phyloP scores from a whole-genome alignment of 1,140 invertebrate genomes.

The Neoseiulus cucumeris region DNA sequence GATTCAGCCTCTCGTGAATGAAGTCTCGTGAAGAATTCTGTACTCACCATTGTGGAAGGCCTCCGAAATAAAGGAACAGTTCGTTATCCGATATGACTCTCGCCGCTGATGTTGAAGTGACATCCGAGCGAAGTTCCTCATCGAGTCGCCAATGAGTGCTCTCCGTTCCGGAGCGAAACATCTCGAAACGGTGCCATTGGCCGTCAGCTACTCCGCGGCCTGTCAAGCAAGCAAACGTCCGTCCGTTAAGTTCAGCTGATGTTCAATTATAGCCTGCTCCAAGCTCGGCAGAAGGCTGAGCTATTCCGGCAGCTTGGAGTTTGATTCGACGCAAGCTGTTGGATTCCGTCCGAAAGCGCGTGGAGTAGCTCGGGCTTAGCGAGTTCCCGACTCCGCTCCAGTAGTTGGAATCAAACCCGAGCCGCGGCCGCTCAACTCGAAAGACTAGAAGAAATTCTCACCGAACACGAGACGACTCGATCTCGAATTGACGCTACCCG shows the following conservation, averaged over 20 bases:
- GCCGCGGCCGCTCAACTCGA: no score
- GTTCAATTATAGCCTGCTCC: not conserved
- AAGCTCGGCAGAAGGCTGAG: no score
- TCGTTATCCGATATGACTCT: not conserved
- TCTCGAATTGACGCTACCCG: not conserved
- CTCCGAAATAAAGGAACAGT: not conserved
- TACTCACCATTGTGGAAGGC: not conserved
- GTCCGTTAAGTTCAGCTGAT: not conserved
- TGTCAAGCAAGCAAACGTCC: not conserved
- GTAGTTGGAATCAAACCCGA: no score
- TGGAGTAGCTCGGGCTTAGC: no score
- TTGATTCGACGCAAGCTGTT: no score
- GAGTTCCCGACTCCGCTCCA: no score
- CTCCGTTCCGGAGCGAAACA: conserved; percentile 6
- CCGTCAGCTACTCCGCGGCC: not conserved
- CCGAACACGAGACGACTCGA: no score
- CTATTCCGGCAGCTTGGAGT: no score
- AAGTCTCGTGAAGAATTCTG: no score
- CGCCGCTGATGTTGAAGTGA: not conserved
- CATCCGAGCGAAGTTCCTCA: not conserved
- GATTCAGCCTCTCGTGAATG: no score
- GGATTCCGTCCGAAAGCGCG: no score
- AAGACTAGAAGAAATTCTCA: no score
- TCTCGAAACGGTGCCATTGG: not conserved
- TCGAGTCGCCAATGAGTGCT: conserved; percentile 3